phyloP scores from a whole-genome alignment of 53 echinoderm and acorn worm genomes.

The Hippasteria phrygiana region DNA sequence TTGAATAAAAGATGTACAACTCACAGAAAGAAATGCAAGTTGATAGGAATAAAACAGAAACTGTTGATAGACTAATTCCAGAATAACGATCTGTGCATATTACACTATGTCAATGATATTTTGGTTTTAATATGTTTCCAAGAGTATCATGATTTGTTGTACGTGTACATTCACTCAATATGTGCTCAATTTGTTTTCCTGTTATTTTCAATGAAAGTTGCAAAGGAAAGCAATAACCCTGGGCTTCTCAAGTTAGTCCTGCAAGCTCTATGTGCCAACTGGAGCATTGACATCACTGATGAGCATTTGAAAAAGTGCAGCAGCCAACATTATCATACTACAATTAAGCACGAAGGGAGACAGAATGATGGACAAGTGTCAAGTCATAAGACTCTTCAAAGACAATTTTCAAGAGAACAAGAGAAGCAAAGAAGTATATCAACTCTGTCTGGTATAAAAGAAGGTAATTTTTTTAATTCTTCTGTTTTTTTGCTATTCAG shows the following conservation, averaged over 20 bases:
- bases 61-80: too few species aligned
- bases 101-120: too few species aligned
- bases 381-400: background rate
- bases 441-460: constrained; percentile 11
- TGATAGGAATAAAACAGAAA: too few species aligned
- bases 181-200: background rate
- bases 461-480: constrained; percentile 24
- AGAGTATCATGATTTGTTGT: too few species aligned
- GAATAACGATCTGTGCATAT: too few species aligned
- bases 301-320: background rate
- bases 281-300: constrained; percentile 71
- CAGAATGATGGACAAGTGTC: background rate
- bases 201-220: constrained; percentile 67
- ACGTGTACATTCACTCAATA: background rate
- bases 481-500: too few species aligned
- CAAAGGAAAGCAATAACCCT: constrained; percentile 88
- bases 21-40: too few species aligned
- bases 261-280: constrained; percentile 89
- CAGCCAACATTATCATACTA: background rate
- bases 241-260: constrained; percentile 87
- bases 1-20: too few species aligned
- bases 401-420: background rate
- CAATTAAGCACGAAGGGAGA: background rate
- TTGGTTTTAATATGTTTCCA: too few species aligned
- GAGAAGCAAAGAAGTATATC: background rate